phyloP scores from a whole-genome alignment of 2,888 invertebrate genomes.

The Cataglyphis livida region DNA sequence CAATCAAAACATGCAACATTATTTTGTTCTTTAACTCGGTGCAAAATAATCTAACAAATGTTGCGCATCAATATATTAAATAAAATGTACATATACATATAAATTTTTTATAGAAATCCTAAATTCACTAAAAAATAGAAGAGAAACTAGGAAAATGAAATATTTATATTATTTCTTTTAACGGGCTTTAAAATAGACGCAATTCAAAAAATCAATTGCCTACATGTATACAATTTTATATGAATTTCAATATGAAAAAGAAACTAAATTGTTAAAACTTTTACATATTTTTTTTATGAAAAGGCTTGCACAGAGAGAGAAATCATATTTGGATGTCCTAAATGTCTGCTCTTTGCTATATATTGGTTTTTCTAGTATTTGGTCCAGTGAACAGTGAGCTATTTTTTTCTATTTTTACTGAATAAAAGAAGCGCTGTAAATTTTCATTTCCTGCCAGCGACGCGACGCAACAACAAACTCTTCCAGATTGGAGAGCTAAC shows the following conservation, averaged over 20 bases:
- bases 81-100: background rate
- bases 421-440: slow-evolving; percentile 31
- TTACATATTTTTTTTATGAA: background rate
- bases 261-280: background rate
- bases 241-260: background rate
- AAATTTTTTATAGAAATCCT: background rate
- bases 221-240: background rate
- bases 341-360: background rate
- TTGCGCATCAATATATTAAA: background rate
- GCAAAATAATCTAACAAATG: background rate
- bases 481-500: slow-evolving; percentile 29
- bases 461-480: background rate
- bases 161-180: background rate
- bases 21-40: background rate
- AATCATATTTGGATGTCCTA: background rate
- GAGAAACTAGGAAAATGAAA: background rate
- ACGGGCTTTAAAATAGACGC: background rate
- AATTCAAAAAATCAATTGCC: background rate
- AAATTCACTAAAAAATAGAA: background rate
- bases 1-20: background rate
- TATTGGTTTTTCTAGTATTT: slow-evolving; percentile 4
- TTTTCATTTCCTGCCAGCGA: slow-evolving; percentile 21
- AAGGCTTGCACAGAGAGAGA: background rate
- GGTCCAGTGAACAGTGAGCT: slow-evolving; percentile 19
- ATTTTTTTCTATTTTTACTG: slow-evolving; percentile 6